Percentiles rank a stretch among this genome's conserved stretches.
Evolutionary conservation across 2,888 invertebrate genomes (phyloP).

Genomic region (Cataglyphis livida): DNA sequence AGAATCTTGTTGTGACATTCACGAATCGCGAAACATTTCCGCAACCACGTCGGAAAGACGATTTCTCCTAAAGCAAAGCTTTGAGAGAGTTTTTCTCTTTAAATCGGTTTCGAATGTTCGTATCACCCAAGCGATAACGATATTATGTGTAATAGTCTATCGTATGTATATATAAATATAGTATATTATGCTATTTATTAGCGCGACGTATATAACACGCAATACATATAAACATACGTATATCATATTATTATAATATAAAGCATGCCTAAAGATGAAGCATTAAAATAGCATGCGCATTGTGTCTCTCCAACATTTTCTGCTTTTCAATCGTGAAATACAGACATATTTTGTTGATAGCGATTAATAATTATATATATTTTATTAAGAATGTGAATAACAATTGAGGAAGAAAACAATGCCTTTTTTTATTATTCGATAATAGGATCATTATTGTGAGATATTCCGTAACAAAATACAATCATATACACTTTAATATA

Average conservation of each 20-base stretch:
- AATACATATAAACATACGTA: background rate
- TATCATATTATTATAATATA: background rate
- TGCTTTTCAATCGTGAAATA: background rate
- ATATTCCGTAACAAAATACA: background rate
- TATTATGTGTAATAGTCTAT: background rate
- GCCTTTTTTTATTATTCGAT: background rate
- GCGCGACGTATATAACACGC: background rate
- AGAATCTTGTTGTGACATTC: background rate
- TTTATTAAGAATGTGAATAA: background rate
- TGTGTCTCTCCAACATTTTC: background rate
- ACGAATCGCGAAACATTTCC: background rate
- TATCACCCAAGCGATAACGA: background rate
- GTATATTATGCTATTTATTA: constrained; percentile 8
- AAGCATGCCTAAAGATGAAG: background rate
- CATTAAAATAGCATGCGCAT: background rate
- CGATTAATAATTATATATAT: background rate
- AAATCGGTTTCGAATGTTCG: too few relatives aligned
- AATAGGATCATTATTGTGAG: background rate
- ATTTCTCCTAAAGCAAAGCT: background rate
- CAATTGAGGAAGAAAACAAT: background rate
- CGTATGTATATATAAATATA: background rate
- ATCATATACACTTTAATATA: background rate
- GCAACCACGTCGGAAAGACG: background rate
- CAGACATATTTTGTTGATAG: background rate
- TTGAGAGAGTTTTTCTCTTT: too few relatives aligned